Base-by-base conservation (phyloP, 2,888 invertebrate genomes). In the Neria commutata region DNA sequence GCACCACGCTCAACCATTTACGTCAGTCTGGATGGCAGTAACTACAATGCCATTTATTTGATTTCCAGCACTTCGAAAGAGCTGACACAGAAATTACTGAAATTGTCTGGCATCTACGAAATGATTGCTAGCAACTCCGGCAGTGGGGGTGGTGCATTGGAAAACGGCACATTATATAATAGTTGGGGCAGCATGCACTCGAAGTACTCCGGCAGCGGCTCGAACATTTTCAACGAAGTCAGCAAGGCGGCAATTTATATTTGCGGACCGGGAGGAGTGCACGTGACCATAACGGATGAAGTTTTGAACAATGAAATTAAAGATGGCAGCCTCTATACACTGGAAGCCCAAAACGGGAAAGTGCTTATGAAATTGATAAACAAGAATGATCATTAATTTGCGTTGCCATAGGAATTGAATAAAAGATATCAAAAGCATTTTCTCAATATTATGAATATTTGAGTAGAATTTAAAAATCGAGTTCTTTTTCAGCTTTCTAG, bases 1-100 rank as follows among this genome's bases (percentile, higher is more conserved):
- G 85, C 89, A 54, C 94, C 94, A 0, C 89, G 91, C 11, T 84
- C 94, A 58, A 94, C 93, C 1, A 84, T 96, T 54, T 96, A 94
- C 82, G 88, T 95, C 60, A 90, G 91, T 68, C 83, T 87, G 65
- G 89, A 90, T 73, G 85, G 85, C 56, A 84, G 83, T 56, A 85
- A 86, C 63, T 95, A 91, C 85, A 89, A 91, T 82, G 94, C 93
- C 21, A 83, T 95, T 19, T 95, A 93, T 75, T 83, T 96, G 69
- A 88, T 89, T 69, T 83, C 86, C 3, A 86, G 88, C 63, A 86
- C 86, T 23, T 87, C 88, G 33, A 80, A 80, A 55, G 93, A 94
- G 72, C 81, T 94, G 56, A 76, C 85, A 52, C 83, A 84, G 64
- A 90, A 91, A 72, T 82, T 94, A 33, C 84, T 86, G 48, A 77